Base-by-base conservation (phyloP, 2,797 vertebrate genomes). In the Hoplostethus atlanticus region DNA sequence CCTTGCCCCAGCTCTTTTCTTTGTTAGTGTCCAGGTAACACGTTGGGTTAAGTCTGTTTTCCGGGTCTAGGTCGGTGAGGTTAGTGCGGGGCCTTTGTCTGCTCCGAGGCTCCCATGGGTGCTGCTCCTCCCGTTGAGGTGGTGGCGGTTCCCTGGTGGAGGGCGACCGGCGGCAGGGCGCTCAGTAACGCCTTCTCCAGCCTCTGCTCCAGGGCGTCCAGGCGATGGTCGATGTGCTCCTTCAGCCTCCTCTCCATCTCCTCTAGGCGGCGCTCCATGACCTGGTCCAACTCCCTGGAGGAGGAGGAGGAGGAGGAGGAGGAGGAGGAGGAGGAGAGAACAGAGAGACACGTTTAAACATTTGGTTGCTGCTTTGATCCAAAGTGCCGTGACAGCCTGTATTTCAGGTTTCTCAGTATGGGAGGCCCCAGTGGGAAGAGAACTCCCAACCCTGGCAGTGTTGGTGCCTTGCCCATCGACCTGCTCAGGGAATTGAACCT, bases 171-270 rank as follows among this genome's bases (percentile, higher is more conserved):
- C 0, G 89, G 80, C 58, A 91, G 76, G 15, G 68, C 84, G 0
- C 71, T 76, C 64, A 91, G 84, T 40, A 95, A 81, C 0, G 80
- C 84, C 21, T 71, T 71, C 87, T 95, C 92, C 68, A 95, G 85
- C 47, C 89, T 92, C 74, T 89, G 88, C 90, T 95, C 92, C 77
- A 95, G 89, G 40, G 91, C 92, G 1, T 94, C 93, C 61, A 95
- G 83, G 0, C 94, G 92, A 0, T 76, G 77, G 80, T 95, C 94
- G 78, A 95, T 75, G 38, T 94, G 94, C 83, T 93, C 91, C 85
- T 85, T 95, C 81, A 95, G 84, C 76, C 94, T 83, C 65, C 8
- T 53, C 87, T 95, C 95, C 93, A 95, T 93, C 79, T 95, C 89
- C 47, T 93, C 89, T 74, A 95, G 88, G 3, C 90, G 91, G 0